These are phyloP conservation scores for Polypedilum pembai DNA, from an alignment of 1,140 invertebrate species.

Conservation along the genomic window DNA sequence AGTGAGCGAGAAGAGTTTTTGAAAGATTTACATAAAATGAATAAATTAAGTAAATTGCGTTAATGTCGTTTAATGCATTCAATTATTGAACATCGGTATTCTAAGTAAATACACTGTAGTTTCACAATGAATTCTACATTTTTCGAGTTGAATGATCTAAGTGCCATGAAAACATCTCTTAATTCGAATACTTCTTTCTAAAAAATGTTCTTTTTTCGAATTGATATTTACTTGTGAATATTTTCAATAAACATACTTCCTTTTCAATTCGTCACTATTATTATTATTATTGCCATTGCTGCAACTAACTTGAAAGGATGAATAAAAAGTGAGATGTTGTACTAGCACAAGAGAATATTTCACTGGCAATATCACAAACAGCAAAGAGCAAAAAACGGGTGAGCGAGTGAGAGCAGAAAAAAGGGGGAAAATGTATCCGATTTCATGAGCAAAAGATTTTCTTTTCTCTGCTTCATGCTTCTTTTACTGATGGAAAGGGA, in stretches of 20 bases:
- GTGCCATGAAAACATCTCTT: too few species aligned
- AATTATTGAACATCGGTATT: not conserved
- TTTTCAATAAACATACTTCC: too few species aligned
- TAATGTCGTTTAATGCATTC: slow-evolving; percentile 18
- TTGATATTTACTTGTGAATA: not conserved
- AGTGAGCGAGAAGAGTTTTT: not conserved
- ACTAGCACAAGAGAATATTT: too few species aligned
- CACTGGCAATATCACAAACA: not conserved
- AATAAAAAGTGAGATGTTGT: too few species aligned
- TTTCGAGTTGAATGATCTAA: too few species aligned
- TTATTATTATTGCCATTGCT: too few species aligned
- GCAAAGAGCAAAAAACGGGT: not conserved
- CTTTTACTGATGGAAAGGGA: not conserved
- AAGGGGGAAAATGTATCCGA: not conserved
- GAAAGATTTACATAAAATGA: slow-evolving; percentile 10
- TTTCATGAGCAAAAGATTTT: slow-evolving; percentile 6
- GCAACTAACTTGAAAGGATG: too few species aligned
- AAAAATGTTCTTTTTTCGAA: not conserved
- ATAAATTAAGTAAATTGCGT: slow-evolving; percentile 8
- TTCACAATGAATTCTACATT: too few species aligned
- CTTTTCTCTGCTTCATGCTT: not conserved
- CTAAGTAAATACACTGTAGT: too few species aligned
- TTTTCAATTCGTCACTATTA: too few species aligned
- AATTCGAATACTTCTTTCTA: too few species aligned
- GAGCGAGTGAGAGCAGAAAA: not conserved